A percentile compares a stretch with the other conserved stretches of the same genome.
Conservation (phyloP, 2,113 vertebrate genomes). For the Aepyceros melampus region DNA sequence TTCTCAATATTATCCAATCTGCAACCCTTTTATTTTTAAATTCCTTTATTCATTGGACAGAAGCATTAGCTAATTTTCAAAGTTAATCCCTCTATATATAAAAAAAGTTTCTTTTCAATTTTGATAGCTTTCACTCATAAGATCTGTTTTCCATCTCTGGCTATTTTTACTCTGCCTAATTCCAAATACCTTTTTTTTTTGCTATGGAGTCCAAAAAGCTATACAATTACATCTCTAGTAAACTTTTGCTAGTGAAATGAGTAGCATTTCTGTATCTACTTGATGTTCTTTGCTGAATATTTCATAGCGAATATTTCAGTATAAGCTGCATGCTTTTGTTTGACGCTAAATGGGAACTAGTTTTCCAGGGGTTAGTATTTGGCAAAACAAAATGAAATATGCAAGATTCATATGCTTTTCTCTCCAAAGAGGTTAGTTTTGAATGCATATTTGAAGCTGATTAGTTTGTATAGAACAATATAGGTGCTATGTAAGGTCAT, state of each 20-base stretch:
- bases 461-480: neutral
- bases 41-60: neutral
- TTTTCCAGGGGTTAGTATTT: constrained; percentile 25
- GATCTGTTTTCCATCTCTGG: neutral
- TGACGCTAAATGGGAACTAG: neutral
- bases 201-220: neutral
- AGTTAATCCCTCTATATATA: neutral
- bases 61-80: neutral
- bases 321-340: neutral
- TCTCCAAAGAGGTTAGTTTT: neutral
- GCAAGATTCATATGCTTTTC: neutral
- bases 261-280: neutral
- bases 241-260: neutral
- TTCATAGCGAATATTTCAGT: neutral
- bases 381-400: constrained; percentile 8
- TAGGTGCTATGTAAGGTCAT: neutral
- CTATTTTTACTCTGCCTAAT: neutral
- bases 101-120: neutral
- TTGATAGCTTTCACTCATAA: neutral
- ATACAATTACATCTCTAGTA: neutral
- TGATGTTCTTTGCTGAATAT: neutral
- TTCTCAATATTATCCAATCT: neutral
- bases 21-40: neutral
- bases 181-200: neutral
- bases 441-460: neutral